Base-by-base conservation (phyloP, 2,797 vertebrate species). In the Phrynocephalus forsythii region DNA sequence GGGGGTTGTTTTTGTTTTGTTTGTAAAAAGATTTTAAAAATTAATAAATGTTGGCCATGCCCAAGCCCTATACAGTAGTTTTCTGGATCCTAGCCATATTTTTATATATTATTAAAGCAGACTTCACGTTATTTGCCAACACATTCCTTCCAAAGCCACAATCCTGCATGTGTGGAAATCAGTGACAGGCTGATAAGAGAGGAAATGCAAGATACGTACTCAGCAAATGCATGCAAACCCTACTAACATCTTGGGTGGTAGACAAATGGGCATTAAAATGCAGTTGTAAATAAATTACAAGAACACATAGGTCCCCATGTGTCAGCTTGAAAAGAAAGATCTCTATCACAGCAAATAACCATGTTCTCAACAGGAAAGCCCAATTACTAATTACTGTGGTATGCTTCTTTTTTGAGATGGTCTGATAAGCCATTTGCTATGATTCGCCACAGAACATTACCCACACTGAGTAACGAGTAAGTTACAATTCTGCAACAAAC, bases 401-500 rank as follows among this genome's bases (percentile, higher is more conserved):
- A 66, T 88, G n/a, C 81, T 79, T 88, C 71, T 89, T 79, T 87
- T 90, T 86, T 20, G 73, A 87, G 10, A 83, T 33, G 82, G 66
- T 33, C 91, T 87, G 83, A 91, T 80, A 91, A 91, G 20, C 78
- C 76, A 44, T 22, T 68, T 85, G 60, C 1, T 89, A 91, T 48
- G 81, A 79, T 80, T 94, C 83, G 86, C 76, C 83, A 90, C 26
- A 92, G 90, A 85, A 38, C 66, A 90, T 84, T 91, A 94, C 75
- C 78, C 72, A 83, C 44, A 85, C 15, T 38, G 81, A 84, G 71
- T 30, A 92, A 90, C 84, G 93, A 95, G 91, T 91, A 91, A 79
- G 90, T 92, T 83, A 0, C 82, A 91, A 10, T 91, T 90, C 87
- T 50, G 48, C 28, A 77, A 48, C 5, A 0, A 81, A 85, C 52